These are phyloP conservation scores for Crocodylus rhombifer DNA, from an alignment of 2,797 vertebrate species.

Conservation along the genomic window DNA sequence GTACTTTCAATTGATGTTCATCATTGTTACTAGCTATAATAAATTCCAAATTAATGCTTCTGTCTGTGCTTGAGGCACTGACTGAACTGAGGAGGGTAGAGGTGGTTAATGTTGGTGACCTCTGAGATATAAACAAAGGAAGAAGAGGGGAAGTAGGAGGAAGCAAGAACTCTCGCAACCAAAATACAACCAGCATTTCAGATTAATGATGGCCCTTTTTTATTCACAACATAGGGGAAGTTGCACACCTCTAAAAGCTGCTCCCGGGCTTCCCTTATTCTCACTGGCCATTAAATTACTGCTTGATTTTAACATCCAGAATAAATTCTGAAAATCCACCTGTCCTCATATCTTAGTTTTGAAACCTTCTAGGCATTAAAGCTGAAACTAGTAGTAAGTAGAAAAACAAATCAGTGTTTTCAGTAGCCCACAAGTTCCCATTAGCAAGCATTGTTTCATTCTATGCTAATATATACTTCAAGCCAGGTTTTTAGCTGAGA, in stretches of 20 bases:
- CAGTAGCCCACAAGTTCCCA: neutral
- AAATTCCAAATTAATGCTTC: neutral
- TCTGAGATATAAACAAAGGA: neutral
- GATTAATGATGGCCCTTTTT: neutral
- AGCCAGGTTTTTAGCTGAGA: neutral
- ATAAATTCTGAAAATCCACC: neutral
- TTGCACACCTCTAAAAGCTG: neutral
- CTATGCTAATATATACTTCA: neutral
- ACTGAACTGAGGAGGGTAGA: neutral
- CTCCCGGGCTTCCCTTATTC: neutral
- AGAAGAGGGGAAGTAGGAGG: neutral
- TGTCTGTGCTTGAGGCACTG: neutral
- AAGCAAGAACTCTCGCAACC: neutral
- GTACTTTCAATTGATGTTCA: neutral
- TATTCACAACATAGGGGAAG: fast-evolving
- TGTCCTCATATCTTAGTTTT: neutral
- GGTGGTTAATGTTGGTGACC: neutral
- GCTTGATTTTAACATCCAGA: neutral
- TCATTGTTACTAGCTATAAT: neutral
- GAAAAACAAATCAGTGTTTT: neutral
- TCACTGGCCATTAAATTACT: neutral
- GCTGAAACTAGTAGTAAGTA: neutral
- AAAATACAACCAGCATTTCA: neutral
- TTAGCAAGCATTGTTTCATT: neutral
- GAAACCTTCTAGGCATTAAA: neutral